Conservation (phyloP, 2,888 invertebrate genomes). For the Volucella inflata region DNA sequence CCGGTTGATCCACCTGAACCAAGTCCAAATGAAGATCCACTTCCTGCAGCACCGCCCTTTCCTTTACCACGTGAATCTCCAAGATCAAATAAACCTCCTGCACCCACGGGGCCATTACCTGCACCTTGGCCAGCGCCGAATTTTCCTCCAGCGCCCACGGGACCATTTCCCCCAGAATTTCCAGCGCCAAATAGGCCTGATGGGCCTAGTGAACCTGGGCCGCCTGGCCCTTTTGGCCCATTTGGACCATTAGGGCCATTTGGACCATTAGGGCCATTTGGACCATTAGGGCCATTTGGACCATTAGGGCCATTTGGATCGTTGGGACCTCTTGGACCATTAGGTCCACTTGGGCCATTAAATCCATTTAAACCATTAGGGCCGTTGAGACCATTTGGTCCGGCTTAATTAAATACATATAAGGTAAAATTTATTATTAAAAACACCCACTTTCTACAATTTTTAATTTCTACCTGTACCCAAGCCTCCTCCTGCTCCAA, state of each 20-base stretch:
- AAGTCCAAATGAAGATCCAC: background rate
- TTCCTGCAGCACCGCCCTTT: slow-evolving; percentile 9
- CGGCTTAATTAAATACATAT: slow-evolving; percentile 25
- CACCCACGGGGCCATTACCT: slow-evolving; percentile 14
- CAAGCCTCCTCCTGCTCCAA: slow-evolving; percentile 48
- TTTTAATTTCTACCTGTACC: slow-evolving; percentile 79
- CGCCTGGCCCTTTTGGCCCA: slow-evolving; percentile 77
- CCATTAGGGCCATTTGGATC: slow-evolving; percentile 62
- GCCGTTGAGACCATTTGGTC: slow-evolving; percentile 53
- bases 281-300: slow-evolving; percentile 52
- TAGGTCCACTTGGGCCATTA: slow-evolving; percentile 62
- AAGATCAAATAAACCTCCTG: slow-evolving; percentile 48
- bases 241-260: slow-evolving; percentile 77
- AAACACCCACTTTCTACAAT: slow-evolving; percentile 26
- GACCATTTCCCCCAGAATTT: slow-evolving; percentile 57
- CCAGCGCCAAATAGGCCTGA: slow-evolving; percentile 7
- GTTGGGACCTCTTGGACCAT: slow-evolving; percentile 38
- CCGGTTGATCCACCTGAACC: background rate
- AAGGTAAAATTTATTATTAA: background rate
- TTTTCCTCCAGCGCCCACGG: slow-evolving; percentile 23
- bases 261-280: slow-evolving; percentile 62
- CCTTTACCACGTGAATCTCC: slow-evolving; percentile 35
- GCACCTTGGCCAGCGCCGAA: slow-evolving; percentile 23
- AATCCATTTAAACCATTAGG: slow-evolving; percentile 38
- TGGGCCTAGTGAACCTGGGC: slow-evolving; percentile 68